A percentile compares a stretch with the other conserved stretches of the same genome.
phyloP scores from a whole-genome alignment of 2,113 vertebrate species.

The Panthera uncia region DNA sequence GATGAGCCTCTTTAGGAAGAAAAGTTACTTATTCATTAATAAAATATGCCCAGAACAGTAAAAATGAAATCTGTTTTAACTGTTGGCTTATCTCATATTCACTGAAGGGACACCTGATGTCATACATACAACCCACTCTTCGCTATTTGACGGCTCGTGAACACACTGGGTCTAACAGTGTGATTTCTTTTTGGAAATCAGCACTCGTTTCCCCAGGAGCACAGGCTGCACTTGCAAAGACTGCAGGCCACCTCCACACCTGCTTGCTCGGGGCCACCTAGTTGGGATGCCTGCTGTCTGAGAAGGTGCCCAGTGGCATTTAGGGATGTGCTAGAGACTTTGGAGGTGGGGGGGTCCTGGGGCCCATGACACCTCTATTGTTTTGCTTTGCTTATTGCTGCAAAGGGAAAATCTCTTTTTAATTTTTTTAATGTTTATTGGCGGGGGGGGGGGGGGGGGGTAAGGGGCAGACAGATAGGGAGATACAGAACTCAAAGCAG shows the following conservation, averaged over 20 bases:
- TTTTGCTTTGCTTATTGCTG: not conserved
- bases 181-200: not conserved
- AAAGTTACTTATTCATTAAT: not conserved
- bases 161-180: not conserved
- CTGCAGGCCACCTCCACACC: not conserved
- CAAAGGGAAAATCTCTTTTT: too few species aligned
- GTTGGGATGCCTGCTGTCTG: accelerated
- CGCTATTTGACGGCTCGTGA: accelerated
- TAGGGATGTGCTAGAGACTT: not conserved
- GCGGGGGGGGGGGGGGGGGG: too few species aligned
- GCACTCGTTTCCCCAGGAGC: not conserved
- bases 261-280: too few species aligned
- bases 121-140: not conserved
- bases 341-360: accelerated
- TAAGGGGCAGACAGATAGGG: too few species aligned
- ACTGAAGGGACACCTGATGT: not conserved
- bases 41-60: not conserved
- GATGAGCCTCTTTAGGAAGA: not conserved
- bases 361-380: accelerated
- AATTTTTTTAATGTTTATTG: too few species aligned
- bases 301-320: not conserved
- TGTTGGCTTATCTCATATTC: not conserved
- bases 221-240: not conserved
- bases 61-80: not conserved
- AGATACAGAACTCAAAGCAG: too few species aligned